phyloP scores from a whole-genome alignment of 2,888 invertebrate species.

The Cheilosia impressa region DNA sequence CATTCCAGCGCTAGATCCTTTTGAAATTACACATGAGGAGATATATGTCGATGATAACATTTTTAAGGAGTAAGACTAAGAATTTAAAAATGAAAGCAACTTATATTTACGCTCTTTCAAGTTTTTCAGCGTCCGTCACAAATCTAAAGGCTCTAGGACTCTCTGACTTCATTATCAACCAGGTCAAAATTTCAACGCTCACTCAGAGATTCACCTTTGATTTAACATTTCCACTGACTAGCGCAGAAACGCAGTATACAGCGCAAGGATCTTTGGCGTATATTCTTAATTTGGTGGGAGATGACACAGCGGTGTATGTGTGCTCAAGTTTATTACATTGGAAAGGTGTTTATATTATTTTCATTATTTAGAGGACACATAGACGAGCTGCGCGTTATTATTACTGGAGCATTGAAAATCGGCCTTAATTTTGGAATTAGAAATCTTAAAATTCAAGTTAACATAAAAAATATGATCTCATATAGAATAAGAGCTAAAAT shows the following conservation, averaged over 20 bases:
- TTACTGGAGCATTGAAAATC: slow-evolving; percentile 78
- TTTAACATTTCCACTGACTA: slow-evolving; percentile 72
- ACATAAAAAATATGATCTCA: not conserved
- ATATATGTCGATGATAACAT: slow-evolving; percentile 55
- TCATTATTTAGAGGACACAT: slow-evolving; percentile 72
- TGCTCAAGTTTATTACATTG: not conserved
- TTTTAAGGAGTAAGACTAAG: slow-evolving; percentile 46
- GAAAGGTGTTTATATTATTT: not conserved
- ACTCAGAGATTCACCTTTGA: slow-evolving; percentile 44
- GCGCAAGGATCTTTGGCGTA: slow-evolving; percentile 80
- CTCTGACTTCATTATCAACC: slow-evolving; percentile 53
- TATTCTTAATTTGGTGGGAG: slow-evolving; percentile 79
- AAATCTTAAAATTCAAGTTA: slow-evolving; percentile 78
- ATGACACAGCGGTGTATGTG: slow-evolving; percentile 80
- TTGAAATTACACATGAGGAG: slow-evolving; percentile 58
- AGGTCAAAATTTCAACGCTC: slow-evolving; percentile 40
- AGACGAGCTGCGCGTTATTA: slow-evolving; percentile 74
- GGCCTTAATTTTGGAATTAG: slow-evolving; percentile 76
- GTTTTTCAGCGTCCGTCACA: slow-evolving; percentile 61
- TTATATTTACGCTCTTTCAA: not conserved
- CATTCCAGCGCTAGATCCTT: slow-evolving; percentile 80
- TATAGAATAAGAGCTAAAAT: not conserved
- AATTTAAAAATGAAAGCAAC: not conserved
- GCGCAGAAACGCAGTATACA: slow-evolving; percentile 78
- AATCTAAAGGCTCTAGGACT: slow-evolving; percentile 39